Conservation (phyloP, 2,113 vertebrate species). For the Cepphus grylle region DNA sequence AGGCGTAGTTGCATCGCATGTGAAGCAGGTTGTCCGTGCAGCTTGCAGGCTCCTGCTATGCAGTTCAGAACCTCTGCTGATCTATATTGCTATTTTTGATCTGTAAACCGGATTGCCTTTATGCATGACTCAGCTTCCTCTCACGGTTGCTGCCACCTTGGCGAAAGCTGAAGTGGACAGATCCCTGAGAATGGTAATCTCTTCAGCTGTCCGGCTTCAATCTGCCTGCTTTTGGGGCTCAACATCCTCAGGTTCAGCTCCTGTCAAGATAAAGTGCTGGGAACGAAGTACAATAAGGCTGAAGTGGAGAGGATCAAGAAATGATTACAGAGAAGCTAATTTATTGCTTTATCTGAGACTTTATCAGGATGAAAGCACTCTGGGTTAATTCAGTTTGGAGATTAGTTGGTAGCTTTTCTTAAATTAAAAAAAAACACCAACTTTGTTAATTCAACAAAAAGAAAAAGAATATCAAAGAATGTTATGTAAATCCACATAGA, state of each 20-base stretch:
- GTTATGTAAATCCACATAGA: background rate
- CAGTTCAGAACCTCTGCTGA: background rate
- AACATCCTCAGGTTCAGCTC: background rate
- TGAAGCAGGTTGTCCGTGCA: background rate
- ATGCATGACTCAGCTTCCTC: slow-evolving; percentile 54
- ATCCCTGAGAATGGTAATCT: background rate
- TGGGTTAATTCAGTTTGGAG: background rate
- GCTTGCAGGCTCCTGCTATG: background rate
- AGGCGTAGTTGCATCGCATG: background rate
- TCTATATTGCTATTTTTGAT: background rate
- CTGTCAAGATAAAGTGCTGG: background rate
- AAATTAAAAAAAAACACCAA: background rate
- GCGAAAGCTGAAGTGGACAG: background rate
- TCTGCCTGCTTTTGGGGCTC: background rate
- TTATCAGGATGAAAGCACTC: background rate
- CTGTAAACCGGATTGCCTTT: background rate
- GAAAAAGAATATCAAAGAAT: background rate
- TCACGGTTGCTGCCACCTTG: slow-evolving; percentile 3
- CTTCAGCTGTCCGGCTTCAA: background rate
- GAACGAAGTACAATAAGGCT: background rate
- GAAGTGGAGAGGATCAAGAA: background rate
- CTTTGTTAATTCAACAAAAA: background rate
- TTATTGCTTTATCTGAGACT: background rate
- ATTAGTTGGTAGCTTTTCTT: background rate
- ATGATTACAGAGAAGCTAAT: background rate